Percentiles rank a stretch among this genome's conserved stretches.
These are phyloP conservation scores for Knipowitschia caucasica DNA, from an alignment of 2,797 vertebrate genomes.

Conservation along the genomic window DNA sequence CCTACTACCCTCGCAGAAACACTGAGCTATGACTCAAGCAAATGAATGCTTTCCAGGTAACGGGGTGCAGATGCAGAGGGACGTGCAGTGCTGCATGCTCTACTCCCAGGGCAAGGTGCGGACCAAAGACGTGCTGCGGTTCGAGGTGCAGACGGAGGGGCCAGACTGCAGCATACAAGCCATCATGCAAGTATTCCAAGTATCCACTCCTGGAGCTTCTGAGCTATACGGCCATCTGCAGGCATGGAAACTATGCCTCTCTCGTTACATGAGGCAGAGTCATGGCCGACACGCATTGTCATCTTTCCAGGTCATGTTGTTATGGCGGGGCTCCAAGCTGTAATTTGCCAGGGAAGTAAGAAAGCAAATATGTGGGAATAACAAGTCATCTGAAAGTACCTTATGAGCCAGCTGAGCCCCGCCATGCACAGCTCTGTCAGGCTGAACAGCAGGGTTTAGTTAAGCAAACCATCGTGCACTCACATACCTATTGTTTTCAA, in stretches of 20 bases:
- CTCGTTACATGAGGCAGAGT: conserved; percentile 55
- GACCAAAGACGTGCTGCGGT: conserved; percentile 81
- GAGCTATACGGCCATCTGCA: conserved; percentile 54
- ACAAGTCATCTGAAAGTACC: conserved; percentile 61
- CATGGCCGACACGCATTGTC: conserved; percentile 62
- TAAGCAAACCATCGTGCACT: conserved; percentile 55
- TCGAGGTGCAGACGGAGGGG: conserved; percentile 81
- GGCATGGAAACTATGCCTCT: conserved; percentile 72
- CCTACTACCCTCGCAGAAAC: too few relatives aligned
- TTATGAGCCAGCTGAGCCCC: conserved; percentile 56
- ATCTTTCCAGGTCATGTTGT: conserved; percentile 73
- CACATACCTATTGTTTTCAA: conserved; percentile 58
- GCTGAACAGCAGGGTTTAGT: conserved; percentile 64
- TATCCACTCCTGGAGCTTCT: conserved; percentile 66
- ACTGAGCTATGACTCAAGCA: not conserved
- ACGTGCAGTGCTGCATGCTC: conserved; percentile 82
- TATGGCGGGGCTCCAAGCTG: conserved; percentile 57
- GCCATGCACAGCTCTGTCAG: conserved; percentile 37
- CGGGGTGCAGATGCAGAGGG: conserved; percentile 81
- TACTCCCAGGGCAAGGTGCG: conserved; percentile 81
- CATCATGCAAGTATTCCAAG: conserved; percentile 84
- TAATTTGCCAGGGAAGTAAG: conserved; percentile 67
- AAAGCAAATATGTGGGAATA: conserved; percentile 71
- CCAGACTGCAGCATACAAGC: conserved; percentile 84
- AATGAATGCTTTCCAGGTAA: conserved; percentile 61